Evolutionary conservation across 2,888 invertebrate genomes (phyloP).

Genomic region (Nebria brevicollis): DNA sequence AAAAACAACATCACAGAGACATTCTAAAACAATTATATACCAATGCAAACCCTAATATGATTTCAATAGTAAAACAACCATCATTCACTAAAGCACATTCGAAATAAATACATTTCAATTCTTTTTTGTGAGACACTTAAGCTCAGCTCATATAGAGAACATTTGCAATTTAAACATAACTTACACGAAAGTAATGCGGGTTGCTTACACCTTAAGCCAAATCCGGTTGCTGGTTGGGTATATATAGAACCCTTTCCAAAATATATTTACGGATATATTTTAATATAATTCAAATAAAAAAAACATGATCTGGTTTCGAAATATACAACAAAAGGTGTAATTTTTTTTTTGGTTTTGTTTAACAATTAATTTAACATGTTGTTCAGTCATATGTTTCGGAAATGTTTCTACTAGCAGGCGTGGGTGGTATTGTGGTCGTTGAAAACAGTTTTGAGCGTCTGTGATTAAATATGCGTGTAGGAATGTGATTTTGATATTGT

Average conservation of each 20-base stretch:
- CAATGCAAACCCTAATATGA: neutral
- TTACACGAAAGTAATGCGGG: too few species aligned
- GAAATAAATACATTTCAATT: too few species aligned
- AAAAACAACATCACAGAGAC: neutral
- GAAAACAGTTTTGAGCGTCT: constrained; percentile 43
- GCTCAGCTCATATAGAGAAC: too few species aligned
- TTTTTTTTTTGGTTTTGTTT: constrained; percentile 36
- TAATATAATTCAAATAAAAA: neutral
- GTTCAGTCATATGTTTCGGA: constrained; percentile 54
- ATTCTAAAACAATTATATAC: neutral
- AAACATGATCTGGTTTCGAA: neutral
- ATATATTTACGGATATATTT: too few species aligned
- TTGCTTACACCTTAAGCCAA: too few species aligned
- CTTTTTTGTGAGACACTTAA: too few species aligned
- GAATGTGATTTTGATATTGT: constrained; percentile 31
- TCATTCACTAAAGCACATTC: too few species aligned
- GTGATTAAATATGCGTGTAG: constrained; percentile 14
- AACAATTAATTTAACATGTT: constrained; percentile 44
- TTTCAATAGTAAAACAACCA: neutral
- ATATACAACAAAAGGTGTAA: neutral
- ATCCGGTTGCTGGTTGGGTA: too few species aligned
- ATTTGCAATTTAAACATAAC: too few species aligned
- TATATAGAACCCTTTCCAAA: too few species aligned
- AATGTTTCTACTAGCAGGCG: constrained; percentile 53
- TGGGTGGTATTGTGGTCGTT: constrained; percentile 42